Evolutionary conservation across 1,140 invertebrate species (phyloP).

Genomic region (Bicyclus anynana): DNA sequence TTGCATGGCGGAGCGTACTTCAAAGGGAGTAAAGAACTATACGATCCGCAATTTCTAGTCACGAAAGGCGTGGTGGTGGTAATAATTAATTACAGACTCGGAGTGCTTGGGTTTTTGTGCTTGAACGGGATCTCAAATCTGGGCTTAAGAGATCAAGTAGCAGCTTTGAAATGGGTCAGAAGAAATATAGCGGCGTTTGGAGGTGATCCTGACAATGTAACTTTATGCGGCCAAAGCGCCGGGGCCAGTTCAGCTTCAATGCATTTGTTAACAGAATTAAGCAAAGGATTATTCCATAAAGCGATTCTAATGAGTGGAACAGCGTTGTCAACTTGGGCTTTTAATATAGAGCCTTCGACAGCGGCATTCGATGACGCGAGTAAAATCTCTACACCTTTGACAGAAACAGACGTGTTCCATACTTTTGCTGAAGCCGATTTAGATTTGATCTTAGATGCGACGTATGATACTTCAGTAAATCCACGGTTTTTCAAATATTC

Average conservation of each 20-base stretch:
- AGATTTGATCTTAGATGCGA: slow-evolving; percentile 31
- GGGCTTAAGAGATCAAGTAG: slow-evolving; percentile 61
- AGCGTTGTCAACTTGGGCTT: slow-evolving; percentile 56
- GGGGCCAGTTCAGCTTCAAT: slow-evolving; percentile 58
- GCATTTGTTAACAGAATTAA: slow-evolving; percentile 51
- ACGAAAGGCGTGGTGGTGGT: slow-evolving; percentile 39
- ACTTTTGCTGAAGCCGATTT: slow-evolving; percentile 38
- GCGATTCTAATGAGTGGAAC: slow-evolving; percentile 48
- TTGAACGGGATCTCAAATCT: slow-evolving; percentile 49
- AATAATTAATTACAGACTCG: slow-evolving; percentile 44
- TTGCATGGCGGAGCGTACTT: slow-evolving; percentile 79
- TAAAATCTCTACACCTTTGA: slow-evolving; percentile 38
- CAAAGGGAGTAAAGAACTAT: slow-evolving; percentile 71
- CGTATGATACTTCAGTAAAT: slow-evolving; percentile 41
- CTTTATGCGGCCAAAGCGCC: slow-evolving; percentile 72
- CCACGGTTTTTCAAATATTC: slow-evolving; percentile 54
- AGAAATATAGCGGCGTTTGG: slow-evolving; percentile 69
- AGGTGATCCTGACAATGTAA: slow-evolving; percentile 72
- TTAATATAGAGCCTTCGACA: slow-evolving; percentile 43
- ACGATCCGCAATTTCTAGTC: slow-evolving; percentile 47
- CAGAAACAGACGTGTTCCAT: slow-evolving; percentile 43
- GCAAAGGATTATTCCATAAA: slow-evolving; percentile 39
- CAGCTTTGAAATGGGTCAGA: slow-evolving; percentile 60
- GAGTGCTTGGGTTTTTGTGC: slow-evolving; percentile 50
- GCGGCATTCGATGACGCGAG: slow-evolving; percentile 40